Evolutionary conservation across 2,797 vertebrate genomes (phyloP), one percentile per base, ranked within the genome.

Genomic region (Tadarida brasiliensis): DNA sequence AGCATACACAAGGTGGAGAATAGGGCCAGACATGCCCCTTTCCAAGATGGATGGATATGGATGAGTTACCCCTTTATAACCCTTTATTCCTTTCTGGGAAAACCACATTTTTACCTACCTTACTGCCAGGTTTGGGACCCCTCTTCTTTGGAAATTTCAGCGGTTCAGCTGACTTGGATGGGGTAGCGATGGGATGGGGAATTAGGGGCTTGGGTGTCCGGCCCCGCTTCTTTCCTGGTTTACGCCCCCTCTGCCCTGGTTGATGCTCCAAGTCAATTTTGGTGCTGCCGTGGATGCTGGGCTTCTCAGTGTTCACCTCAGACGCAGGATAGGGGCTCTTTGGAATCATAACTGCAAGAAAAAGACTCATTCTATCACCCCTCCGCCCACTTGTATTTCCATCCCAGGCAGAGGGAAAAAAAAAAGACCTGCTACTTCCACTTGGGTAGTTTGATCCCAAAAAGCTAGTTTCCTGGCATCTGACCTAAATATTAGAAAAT

Each of bases 61-160:
- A 90, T 93, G 35, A 76, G 49, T 87, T 74, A 89, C 3, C 33
- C 78, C 22, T 82, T 88, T 49, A 28, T 11, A 87, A 28, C 17
- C 71, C 67, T 56, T 84, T 86, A 86, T 70, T 70, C 61, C 74
- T 94, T 97, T 92, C 85, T 94, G 51, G 77, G 47, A 94, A 94
- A 65, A 49, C 68, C 84, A 92, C 16, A 19, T 95, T 95, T 96
- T 97, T 95, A 97, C 98, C 94, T 98, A 99, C 99, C 99, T 99
- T 99, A 98, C 99, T 99, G 98, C 99, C 99, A 92, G 99, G 99
- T 98, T 99, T 99, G 95, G 99, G 99, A 67, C 99, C 99, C 98
- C 99, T 99, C 98, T 99, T 99, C 99, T 99, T 99, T 98, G 99
- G 99, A 98, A 99, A 99, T 98, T 99, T 99, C 98, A 99, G 98